Percentiles rank a stretch among this genome's conserved stretches.
Conservation (phyloP, 2,888 invertebrate genomes). For the Drosophila anomelani region DNA sequence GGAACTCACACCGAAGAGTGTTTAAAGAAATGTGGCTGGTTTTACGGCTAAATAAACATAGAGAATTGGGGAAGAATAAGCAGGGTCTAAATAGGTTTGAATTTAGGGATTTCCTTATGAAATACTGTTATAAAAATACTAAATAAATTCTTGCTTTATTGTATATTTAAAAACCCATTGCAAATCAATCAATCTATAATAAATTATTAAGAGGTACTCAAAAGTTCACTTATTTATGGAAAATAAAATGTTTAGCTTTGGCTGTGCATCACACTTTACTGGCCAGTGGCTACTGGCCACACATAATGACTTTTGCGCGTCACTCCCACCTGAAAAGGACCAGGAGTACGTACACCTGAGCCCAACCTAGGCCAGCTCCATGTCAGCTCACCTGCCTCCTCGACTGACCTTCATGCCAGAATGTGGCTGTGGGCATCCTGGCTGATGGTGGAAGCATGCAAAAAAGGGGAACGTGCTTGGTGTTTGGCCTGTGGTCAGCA, state of each 20-base stretch:
- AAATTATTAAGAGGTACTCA: not conserved
- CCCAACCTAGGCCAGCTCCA: constrained; percentile 22
- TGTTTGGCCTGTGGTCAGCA: constrained; percentile 70
- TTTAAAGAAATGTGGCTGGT: constrained; percentile 13
- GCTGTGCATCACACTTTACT: constrained; percentile 68
- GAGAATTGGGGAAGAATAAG: no score
- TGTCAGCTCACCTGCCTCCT: constrained; percentile 42
- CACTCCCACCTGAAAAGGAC: constrained; percentile 34
- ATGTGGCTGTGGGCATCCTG: constrained; percentile 19
- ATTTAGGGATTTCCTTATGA: no score
- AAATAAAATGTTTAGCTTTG: constrained; percentile 56
- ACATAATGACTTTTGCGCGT: constrained; percentile 77
- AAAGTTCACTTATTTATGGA: constrained; percentile 1
- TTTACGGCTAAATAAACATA: not conserved
- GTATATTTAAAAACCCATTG: not conserved
- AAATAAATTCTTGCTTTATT: no score
- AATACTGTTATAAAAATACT: no score
- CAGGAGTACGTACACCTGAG: constrained; percentile 12
- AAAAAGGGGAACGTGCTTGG: constrained; percentile 64
- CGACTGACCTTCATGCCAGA: constrained; percentile 35
- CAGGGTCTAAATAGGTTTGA: no score
- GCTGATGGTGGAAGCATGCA: constrained; percentile 18
- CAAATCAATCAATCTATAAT: not conserved
- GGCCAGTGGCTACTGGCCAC: constrained; percentile 69
- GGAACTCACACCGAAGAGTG: not conserved